Base-by-base conservation (phyloP, 2,113 vertebrate species). In the Dipodomys stephensi region DNA sequence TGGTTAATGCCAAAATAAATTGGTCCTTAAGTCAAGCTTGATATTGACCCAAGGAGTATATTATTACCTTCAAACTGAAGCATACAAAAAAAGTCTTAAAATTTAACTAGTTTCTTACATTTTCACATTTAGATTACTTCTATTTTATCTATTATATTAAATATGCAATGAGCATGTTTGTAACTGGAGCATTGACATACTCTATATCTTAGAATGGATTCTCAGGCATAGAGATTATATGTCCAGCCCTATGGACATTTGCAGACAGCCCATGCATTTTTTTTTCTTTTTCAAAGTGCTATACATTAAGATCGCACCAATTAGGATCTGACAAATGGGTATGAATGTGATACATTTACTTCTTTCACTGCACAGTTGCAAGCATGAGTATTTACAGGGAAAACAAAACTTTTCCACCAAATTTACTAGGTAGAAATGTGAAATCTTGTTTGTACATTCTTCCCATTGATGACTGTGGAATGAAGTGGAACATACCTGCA, bases 281-380 rank as follows among this genome's bases (percentile, higher is more conserved):
- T 53, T 57, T 57, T 57, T n/a, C 78, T 62, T 86, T 86, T 95
- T 39, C 53, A 88, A 95, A 68, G 28, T 39, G 27, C 12, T 90
- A 79, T 84, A 27, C 19, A 82, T 15, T 62, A 94, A 92, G 16
- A n/a, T 4, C 30, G 22, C 1, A 81, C n/a, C 77, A 77, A 77
- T 76, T 78, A 46, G 39, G 53, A 2, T 91, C 77, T 82, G 7
- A 46, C 7, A 0, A 20, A 9, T 57, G 53, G 15, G 9, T 28
- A 22, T 13, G 13, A n/a, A 88, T 62, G 23, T 46, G 79, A 67
- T n/a, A 4, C 53, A 49, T 57, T 57, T 44, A 64, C 1, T 6
- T n/a, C 32, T 53, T 12, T 91, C n/a, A 15, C 23, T 73, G 25
- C 19, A 10, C 4, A 13, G 20, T 73, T 67, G 27, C 27, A 32